Conservation (phyloP, 2,797 vertebrate species). For the Leptoclinus maculatus region DNA sequence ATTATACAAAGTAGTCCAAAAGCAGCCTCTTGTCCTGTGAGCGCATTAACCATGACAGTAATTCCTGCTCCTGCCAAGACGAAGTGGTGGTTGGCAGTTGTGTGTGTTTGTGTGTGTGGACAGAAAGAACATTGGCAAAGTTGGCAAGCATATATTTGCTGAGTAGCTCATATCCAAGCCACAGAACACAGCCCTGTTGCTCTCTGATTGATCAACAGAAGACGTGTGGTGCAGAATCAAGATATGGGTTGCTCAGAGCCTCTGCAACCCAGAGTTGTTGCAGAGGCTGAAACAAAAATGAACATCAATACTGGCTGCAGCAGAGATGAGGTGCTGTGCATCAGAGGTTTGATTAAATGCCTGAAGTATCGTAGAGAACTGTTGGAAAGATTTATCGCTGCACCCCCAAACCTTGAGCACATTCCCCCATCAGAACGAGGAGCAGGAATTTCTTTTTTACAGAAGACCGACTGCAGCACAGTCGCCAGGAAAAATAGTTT, state of each 20-base stretch:
- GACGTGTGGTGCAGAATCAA: constrained; percentile 4
- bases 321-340: constrained; percentile 9
- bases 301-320: constrained; percentile 16
- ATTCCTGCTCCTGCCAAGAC: constrained; percentile 31
- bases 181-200: constrained; percentile 5
- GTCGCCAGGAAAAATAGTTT: too few relatives aligned
- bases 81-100: neutral
- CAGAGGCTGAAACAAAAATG: constrained; percentile 17
- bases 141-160: constrained; percentile 27
- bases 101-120: constrained; percentile 3
- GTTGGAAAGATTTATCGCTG: neutral
- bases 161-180: constrained; percentile 28
- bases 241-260: neutral
- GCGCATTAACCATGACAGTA: constrained; percentile 36
- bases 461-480: too few relatives aligned
- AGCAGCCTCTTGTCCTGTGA: constrained; percentile 29
- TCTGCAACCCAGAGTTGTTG: neutral
- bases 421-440: too few relatives aligned
- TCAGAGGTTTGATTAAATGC: constrained; percentile 8
- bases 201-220: constrained; percentile 26
- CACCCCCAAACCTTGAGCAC: neutral
- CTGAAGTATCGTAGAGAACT: neutral
- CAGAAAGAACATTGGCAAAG: neutral
- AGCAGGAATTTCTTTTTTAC: too few relatives aligned
- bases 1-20: constrained; percentile 45